phyloP scores from a whole-genome alignment of 2,888 invertebrate species.

The Pterobdella sp. region DNA sequence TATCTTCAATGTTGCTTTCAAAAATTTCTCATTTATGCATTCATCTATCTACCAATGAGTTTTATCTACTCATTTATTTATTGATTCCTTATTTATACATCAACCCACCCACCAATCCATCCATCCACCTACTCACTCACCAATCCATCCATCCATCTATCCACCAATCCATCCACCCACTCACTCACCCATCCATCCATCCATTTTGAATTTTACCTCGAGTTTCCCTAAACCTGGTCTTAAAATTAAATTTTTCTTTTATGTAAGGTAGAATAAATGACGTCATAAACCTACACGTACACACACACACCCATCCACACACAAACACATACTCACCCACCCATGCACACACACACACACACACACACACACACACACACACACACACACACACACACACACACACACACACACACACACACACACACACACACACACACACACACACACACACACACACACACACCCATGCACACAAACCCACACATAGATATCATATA shows the following conservation, averaged over 20 bases:
- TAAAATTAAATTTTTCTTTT: not conserved
- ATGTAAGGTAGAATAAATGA: not conserved
- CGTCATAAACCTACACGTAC: not conserved
- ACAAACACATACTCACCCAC: constrained; percentile 7
- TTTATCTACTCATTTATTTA: not conserved
- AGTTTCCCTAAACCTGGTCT: not conserved
- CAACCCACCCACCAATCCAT: not conserved
- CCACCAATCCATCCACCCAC: not conserved
- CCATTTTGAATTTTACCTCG: not conserved
- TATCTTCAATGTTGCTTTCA: not conserved
- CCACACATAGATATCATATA: constrained; percentile 10
- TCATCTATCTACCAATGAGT: not conserved
- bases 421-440: constrained; percentile 19
- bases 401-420: constrained; percentile 21
- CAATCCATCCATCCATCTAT: not conserved
- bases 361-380: constrained; percentile 21
- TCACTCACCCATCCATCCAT: not conserved
- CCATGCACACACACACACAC: constrained; percentile 36
- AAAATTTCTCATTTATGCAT: not conserved
- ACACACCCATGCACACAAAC: too few species aligned
- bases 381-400: constrained; percentile 37
- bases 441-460: constrained; percentile 8
- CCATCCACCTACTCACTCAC: not conserved
- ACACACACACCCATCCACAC: constrained; percentile 10
- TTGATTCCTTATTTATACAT: not conserved